Evolutionary conservation across 2,797 vertebrate genomes (phyloP), one percentile per base, ranked within the genome.

Genomic region (Remorina albescens): DNA sequence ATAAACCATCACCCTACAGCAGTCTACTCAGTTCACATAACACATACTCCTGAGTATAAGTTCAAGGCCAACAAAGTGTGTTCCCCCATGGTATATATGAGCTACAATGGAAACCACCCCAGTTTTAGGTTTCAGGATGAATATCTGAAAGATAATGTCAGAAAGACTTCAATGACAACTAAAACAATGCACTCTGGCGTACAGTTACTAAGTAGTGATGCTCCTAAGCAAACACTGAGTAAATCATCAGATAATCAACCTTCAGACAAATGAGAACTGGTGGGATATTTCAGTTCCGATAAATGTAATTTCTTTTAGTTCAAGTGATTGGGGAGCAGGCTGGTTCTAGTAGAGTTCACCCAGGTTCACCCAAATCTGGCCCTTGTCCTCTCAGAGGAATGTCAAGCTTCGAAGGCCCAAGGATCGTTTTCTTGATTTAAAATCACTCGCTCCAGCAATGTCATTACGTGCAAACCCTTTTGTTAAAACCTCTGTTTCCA

Each of bases 1-100:
- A 88, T 86, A 57, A 78, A 83, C 15, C 3, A 39, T 39, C 30
- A 34, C 28, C 46, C 46, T 64, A 56, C 26, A 73, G 66, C 2
- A 32, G 34, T 39, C 25, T 60, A 26, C 18, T 54, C 15, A 62
- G 55, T 64, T 30, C 25, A 83, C 67, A 74, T 36, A 50, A 63
- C 55, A 49, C 6, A 69, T 44, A 41, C 46, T 83, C 5, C n/a
- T 54, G 7, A 62, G 49, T 50, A n/a, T 54, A 8, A 62, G 49
- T 50, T 54, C 42, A 21, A 62, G 58, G 67, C 6, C 11, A 50
- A 56, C 68, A 21, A 66, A 54, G 15, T 4, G 26, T 61, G 21
- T 54, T 36, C 8, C 28, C 25, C 36, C 32, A 21, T 25, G 36
- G 77, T 39, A 64, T 36, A 69, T 34, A 39, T 8, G 56, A 19